A percentile compares a stretch with the other conserved stretches of the same genome.
phyloP scores from a whole-genome alignment of 1,140 invertebrate species.

The Olivierus martensii region DNA sequence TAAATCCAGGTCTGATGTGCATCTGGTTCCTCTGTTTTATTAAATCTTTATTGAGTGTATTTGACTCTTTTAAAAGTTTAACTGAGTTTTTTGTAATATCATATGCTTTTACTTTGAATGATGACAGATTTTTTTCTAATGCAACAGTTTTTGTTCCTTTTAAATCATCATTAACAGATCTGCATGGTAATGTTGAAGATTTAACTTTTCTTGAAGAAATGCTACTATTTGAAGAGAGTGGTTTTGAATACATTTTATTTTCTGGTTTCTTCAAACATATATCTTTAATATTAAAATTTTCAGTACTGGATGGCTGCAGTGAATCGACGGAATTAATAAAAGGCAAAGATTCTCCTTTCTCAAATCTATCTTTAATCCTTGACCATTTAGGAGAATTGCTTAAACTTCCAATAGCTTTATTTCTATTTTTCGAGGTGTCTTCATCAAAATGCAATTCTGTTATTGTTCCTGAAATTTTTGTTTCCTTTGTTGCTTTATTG shows the following conservation, averaged over 20 bases:
- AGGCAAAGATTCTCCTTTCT: neutral
- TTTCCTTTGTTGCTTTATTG: too few relatives aligned
- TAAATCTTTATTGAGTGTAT: too few relatives aligned
- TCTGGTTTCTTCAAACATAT: neutral
- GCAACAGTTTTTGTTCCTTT: neutral
- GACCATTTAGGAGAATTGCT: constrained; percentile 16
- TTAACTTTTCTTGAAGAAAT: neutral
- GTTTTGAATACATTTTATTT: constrained; percentile 1
- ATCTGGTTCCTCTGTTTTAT: too few relatives aligned
- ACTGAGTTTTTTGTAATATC: too few relatives aligned
- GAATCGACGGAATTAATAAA: neutral
- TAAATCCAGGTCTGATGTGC: too few relatives aligned
- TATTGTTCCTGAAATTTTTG: too few relatives aligned
- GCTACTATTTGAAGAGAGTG: neutral
- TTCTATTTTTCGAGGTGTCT: too few relatives aligned
- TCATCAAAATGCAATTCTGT: too few relatives aligned
- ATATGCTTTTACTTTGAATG: too few relatives aligned
- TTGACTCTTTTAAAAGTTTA: too few relatives aligned
- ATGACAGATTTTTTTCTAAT: too few relatives aligned
- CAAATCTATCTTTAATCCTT: constrained; percentile 15
- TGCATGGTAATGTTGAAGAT: neutral
- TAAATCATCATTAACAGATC: neutral
- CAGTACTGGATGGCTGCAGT: neutral
- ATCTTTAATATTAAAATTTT: neutral
- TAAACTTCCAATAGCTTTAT: constrained; percentile 7